Conservation (phyloP, 2,888 invertebrate genomes). For the Stenoptilia bipunctidactyla region DNA sequence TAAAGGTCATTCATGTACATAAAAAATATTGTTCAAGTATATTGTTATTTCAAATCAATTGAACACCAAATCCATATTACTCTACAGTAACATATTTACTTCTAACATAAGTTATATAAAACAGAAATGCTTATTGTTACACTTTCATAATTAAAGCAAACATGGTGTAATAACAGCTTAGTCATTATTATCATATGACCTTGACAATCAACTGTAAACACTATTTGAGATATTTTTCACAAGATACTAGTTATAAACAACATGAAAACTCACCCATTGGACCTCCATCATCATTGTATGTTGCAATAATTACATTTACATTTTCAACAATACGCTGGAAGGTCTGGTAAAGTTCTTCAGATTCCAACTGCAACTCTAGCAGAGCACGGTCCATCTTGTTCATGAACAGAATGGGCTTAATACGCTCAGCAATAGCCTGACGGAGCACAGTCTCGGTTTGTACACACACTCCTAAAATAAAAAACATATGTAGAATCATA, state of each 20-base stretch:
- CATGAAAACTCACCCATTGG: slow-evolving; percentile 83
- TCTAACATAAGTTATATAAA: too few relatives aligned
- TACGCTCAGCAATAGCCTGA: slow-evolving; percentile 99
- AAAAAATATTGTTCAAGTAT: too few relatives aligned
- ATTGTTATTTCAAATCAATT: too few relatives aligned
- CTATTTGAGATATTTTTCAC: too few relatives aligned
- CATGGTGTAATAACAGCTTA: too few relatives aligned
- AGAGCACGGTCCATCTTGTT: slow-evolving; percentile 99
- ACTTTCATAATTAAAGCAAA: too few relatives aligned
- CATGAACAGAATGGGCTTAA: slow-evolving; percentile 99
- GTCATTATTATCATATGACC: background rate
- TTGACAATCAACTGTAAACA: too few relatives aligned
- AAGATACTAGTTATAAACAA: too few relatives aligned
- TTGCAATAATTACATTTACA: slow-evolving; percentile 99
- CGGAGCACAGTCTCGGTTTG: slow-evolving; percentile 99
- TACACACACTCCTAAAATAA: slow-evolving; percentile 94
- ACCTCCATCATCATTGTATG: slow-evolving; percentile 96
- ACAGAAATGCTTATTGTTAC: too few relatives aligned
- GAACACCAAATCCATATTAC: too few relatives aligned
- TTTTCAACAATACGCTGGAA: slow-evolving; percentile 99
- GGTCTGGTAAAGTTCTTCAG: slow-evolving; percentile 97
- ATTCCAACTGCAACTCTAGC: slow-evolving; percentile 94
- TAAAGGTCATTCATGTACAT: too few relatives aligned
- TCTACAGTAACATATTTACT: too few relatives aligned
- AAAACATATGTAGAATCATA: background rate